These are phyloP conservation scores for Phaonia tiefii DNA, from an alignment of 2,888 invertebrate species.

Conservation along the genomic window DNA sequence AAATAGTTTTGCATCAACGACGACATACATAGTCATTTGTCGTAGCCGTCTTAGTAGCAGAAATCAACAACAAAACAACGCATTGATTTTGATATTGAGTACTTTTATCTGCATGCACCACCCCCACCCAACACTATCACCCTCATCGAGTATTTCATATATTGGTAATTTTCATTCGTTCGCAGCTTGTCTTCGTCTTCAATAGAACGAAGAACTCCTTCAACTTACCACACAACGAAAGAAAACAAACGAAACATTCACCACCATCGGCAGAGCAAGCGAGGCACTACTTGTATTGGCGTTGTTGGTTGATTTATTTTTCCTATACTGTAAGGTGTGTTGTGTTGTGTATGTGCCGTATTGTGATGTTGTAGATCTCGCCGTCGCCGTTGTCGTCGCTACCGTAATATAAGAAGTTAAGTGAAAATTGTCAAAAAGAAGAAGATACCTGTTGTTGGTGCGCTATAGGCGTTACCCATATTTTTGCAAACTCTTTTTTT, in stretches of 20 bases:
- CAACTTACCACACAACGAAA: slow-evolving; percentile 15
- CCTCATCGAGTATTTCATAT: too few species aligned
- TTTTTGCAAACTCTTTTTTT: slow-evolving; percentile 47
- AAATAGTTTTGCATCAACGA: too few species aligned
- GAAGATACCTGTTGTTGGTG: slow-evolving; percentile 63
- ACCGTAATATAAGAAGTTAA: slow-evolving; percentile 46
- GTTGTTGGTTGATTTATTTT: too few species aligned
- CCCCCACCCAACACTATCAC: not conserved
- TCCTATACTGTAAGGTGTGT: not conserved
- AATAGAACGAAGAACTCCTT: slow-evolving; percentile 14
- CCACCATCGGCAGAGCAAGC: slow-evolving; percentile 7
- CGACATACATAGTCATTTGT: too few species aligned
- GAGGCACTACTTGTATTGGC: not conserved
- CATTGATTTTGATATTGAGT: slow-evolving; percentile 18
- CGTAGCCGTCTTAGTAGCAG: too few species aligned
- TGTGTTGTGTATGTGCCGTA: slow-evolving; percentile 51
- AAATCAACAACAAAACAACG: slow-evolving; percentile 1
- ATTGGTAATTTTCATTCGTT: not conserved
- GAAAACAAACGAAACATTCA: slow-evolving; percentile 13
- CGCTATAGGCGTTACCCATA: slow-evolving; percentile 63
- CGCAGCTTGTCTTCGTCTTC: slow-evolving; percentile 1
- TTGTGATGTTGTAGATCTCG: slow-evolving; percentile 48
- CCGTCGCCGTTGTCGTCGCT: slow-evolving; percentile 1
- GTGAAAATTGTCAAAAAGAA: slow-evolving; percentile 54
- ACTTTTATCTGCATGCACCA: slow-evolving; percentile 34